phyloP scores from a whole-genome alignment of 2,113 vertebrate genomes.

The Bungarus multicinctus region DNA sequence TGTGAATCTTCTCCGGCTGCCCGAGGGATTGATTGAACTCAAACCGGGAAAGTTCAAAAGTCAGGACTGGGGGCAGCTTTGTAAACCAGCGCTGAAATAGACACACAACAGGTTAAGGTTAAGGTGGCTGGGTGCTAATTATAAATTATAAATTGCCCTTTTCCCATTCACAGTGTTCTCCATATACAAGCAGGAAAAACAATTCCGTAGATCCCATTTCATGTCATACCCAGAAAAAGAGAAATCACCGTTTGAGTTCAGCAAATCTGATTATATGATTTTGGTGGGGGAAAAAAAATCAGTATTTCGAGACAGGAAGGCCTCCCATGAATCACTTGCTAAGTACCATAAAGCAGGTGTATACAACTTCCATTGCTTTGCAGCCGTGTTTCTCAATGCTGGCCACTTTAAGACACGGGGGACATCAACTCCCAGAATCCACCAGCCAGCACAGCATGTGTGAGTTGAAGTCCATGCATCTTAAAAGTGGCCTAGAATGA shows the following conservation, averaged over 20 bases:
- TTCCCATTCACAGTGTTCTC: neutral
- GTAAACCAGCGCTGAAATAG: conserved; percentile 91
- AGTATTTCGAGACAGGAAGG: neutral
- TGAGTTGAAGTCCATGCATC: neutral
- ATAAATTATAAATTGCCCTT: neutral
- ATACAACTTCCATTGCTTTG: neutral
- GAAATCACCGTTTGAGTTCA: neutral
- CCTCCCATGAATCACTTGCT: neutral
- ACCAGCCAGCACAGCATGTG: neutral
- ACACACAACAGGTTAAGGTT: conserved; percentile 5
- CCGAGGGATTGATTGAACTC: conserved; percentile 96
- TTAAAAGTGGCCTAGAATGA: neutral
- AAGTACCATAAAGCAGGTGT: neutral
- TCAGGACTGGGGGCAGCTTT: conserved; percentile 91
- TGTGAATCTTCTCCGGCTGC: conserved; percentile 98
- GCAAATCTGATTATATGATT: neutral
- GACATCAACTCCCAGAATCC: neutral
- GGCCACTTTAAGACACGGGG: neutral
- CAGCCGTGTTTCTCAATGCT: neutral
- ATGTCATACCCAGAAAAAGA: neutral
- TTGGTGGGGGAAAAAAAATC: neutral
- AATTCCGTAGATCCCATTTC: neutral
- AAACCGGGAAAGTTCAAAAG: conserved; percentile 96
- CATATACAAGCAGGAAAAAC: neutral
- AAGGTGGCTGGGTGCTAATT: neutral